Evolutionary conservation across 1,140 invertebrate species (phyloP), one percentile per base, ranked within the genome.

Genomic region (Portunus trituberculatus): DNA sequence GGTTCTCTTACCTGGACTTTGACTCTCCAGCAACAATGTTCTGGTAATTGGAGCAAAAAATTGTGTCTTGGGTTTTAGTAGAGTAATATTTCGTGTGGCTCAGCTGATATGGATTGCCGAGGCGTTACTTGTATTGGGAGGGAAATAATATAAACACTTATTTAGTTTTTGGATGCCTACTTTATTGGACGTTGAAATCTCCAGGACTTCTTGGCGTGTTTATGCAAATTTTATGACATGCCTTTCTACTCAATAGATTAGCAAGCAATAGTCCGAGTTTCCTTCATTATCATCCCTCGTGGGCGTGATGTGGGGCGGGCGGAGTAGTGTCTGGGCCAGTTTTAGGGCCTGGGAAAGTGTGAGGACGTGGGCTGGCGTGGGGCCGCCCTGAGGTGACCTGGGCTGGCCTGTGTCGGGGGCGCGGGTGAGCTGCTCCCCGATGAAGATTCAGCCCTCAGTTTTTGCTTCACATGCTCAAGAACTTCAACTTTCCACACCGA

Each of bases 401-500:
- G 90, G 90, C 29, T 91, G 52, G 29, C 90, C 90, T 59, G 89
- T 48, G 28, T 91, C 46, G 89, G 31, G 89, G 90, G 67, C 90
- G 52, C 67, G 90, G 67, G 90, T 91, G 46, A 91, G 52, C 29
- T 46, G 52, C 52, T 91, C 90, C 59, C 59, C 90, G 48, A 76
- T 91, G 90, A 91, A 91, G 89, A 67, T 76, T 76, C 90, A 59
- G 0, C 52, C 6, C 46, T 8, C 29, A 39, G 52, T 91, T 91
- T 91, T 91, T 91, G 90, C 90, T 76, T 91, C 90, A 32, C 90
- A 91, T 31, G 59, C 59, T 76, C 90, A 91, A 76, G 90, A 91
- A 91, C 90, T 91, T 91, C 89, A 91, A 91, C 90, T 91, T 91
- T 91, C 90, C 90, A 67, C 90, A 91, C 90, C 28, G 90, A 91